phyloP scores from a whole-genome alignment of 2,113 vertebrate species.

The Eulemur rufifrons region DNA sequence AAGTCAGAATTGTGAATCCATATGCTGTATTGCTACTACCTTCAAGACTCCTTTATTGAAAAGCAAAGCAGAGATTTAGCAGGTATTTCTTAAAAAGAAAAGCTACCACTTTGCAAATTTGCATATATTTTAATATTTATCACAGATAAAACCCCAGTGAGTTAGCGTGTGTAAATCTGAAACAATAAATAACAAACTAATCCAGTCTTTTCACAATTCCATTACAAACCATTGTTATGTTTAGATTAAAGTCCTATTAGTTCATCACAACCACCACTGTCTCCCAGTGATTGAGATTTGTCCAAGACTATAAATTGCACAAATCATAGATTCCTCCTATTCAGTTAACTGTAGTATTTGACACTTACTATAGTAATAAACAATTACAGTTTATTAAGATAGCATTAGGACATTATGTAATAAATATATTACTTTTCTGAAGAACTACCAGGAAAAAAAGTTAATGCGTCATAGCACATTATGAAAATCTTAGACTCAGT shows the following conservation, averaged over 20 bases:
- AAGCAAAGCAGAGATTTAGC: conserved; percentile 2
- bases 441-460: neutral
- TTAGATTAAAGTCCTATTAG: neutral
- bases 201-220: conserved; percentile 22
- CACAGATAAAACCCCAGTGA: neutral
- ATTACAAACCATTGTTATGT: conserved; percentile 1
- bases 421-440: neutral
- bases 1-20: conserved; percentile 15
- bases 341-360: conserved; percentile 15
- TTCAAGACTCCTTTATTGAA: conserved; percentile 15
- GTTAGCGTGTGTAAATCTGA: conserved; percentile 16
- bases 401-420: neutral
- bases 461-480: neutral
- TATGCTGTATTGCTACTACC: neutral
- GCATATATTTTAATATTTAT: conserved; percentile 46
- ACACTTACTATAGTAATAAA: neutral
- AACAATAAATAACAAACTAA: neutral
- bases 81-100: neutral
- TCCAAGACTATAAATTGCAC: neutral
- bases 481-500: neutral
- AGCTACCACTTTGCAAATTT: neutral
- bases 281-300: conserved; percentile 2
- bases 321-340: neutral
- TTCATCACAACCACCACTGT: conserved; percentile 4
- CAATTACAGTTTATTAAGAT: neutral